phyloP scores from a whole-genome alignment of 2,888 invertebrate species.

The Tachina lurida region DNA sequence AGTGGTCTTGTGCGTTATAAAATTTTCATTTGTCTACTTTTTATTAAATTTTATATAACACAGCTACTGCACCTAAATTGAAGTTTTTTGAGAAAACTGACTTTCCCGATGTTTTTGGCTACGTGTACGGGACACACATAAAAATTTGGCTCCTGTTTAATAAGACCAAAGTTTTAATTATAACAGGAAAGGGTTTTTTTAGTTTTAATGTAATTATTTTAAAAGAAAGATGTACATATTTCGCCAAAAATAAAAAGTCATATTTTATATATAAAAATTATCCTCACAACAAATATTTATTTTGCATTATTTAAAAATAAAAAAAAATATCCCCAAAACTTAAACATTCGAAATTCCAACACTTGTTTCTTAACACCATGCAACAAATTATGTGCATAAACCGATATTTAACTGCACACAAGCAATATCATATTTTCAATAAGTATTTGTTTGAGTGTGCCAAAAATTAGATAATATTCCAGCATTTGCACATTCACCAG shows the following conservation, averaged over 20 bases:
- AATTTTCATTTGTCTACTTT: slow-evolving; percentile 8
- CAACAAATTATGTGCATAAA: slow-evolving; percentile 16
- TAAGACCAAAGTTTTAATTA: no score
- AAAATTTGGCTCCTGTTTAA: slow-evolving; percentile 19
- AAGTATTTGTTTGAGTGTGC: background rate
- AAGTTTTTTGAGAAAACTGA: slow-evolving; percentile 27
- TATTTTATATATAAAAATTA: no score
- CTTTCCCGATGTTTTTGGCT: slow-evolving; percentile 40
- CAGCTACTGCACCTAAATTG: slow-evolving; percentile 7
- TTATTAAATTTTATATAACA: slow-evolving; percentile 42
- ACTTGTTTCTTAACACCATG: slow-evolving; percentile 24
- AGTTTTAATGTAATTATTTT: slow-evolving; percentile 33
- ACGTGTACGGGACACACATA: slow-evolving; percentile 33
- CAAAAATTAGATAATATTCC: slow-evolving; percentile 29
- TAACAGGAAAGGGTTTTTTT: slow-evolving; percentile 23
- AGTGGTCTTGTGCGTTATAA: no score
- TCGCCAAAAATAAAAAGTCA: no score
- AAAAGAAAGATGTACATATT: background rate
- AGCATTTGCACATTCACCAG: slow-evolving; percentile 2
- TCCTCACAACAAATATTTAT: no score
- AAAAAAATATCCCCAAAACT: background rate
- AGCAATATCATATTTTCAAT: slow-evolving; percentile 10
- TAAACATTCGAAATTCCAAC: background rate
- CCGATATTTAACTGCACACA: slow-evolving; percentile 26
- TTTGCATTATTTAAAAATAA: background rate